Base-by-base conservation (phyloP, 2,888 invertebrate species). In the Atethmia centrago region DNA sequence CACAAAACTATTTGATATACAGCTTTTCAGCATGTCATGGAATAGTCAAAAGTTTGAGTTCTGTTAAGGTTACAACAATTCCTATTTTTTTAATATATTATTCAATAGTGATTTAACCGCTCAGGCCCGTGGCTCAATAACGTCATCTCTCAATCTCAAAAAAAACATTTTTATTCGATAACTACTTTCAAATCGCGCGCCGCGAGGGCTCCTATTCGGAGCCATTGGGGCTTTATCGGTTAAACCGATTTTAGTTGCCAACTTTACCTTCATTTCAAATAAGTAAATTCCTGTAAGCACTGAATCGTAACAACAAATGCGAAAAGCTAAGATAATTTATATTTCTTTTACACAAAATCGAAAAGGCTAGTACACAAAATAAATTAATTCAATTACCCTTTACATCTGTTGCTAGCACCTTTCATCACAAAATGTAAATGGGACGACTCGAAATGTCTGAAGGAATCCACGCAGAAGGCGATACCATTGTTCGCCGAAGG, bases 401-500 rank as follows among this genome's bases (percentile, higher is more conserved):
- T 19, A 4, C 21, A 40, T 74, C 45, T 68, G 1, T 68, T 83
- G 84, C 5, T 84, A 93, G 93, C 84, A n/a, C 77, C 90, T 56
- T 84, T 85, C 53, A 79, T 92, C 59, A 87, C 90, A 64, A 93
- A 90, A 90, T 95, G 95, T 79, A 88, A 89, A 65, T 58, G 82
- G 12, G 88, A 88, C 0, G 95, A 95, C 77, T 25, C 82, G 0
- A 90, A 92, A 85, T 95, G 95, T 73, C 47, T 88, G 0, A 93
- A 88, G 51, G 85, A 91, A n/a, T 85, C 91, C 0, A 51, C 90
- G 0, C 87, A 88, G 70, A 83, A 69, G 0, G 70, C 85, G 1
- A 77, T 93, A 4, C 89, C 91, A 0, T 42, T 72, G 0, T 89
- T 94, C 47, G 89, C 88, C 0, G 67, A 56, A 1, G 94, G 94